Conservation (phyloP, 1,140 invertebrate genomes). For the Yoshiicerus persimilis region DNA sequence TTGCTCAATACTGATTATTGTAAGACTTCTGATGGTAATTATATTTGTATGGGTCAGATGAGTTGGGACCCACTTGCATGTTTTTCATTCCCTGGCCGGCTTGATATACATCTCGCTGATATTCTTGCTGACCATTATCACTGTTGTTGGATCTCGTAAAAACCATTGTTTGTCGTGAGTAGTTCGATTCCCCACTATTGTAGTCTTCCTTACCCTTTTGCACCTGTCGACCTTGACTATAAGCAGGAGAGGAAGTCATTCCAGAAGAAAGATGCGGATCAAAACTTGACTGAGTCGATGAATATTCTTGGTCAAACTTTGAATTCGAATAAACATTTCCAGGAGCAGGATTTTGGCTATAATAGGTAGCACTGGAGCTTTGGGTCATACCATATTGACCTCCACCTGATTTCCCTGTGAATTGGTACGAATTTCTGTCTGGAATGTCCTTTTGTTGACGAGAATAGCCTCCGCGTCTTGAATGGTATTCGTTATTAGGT, state of each 20-base stretch:
- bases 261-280: neutral
- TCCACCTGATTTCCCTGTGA: neutral
- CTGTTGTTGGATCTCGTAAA: constrained; percentile 22
- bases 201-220: neutral
- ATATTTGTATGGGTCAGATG: neutral
- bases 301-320: neutral
- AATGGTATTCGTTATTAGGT: neutral
- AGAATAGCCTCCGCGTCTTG: neutral
- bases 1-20: neutral
- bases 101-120: neutral
- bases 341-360: neutral
- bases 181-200: neutral
- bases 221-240: neutral
- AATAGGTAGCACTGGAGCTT: too few relatives aligned
- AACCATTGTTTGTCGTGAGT: constrained; percentile 14
- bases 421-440: neutral
- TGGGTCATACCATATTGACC: neutral
- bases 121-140: neutral
- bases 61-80: neutral
- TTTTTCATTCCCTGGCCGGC: neutral
- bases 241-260: neutral
- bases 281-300: neutral
- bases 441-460: neutral
- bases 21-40: neutral
- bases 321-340: neutral